Percentiles rank a stretch among this genome's conserved stretches.
phyloP scores from a whole-genome alignment of 2,888 invertebrate species.

The Aporophyla lueneburgensis region DNA sequence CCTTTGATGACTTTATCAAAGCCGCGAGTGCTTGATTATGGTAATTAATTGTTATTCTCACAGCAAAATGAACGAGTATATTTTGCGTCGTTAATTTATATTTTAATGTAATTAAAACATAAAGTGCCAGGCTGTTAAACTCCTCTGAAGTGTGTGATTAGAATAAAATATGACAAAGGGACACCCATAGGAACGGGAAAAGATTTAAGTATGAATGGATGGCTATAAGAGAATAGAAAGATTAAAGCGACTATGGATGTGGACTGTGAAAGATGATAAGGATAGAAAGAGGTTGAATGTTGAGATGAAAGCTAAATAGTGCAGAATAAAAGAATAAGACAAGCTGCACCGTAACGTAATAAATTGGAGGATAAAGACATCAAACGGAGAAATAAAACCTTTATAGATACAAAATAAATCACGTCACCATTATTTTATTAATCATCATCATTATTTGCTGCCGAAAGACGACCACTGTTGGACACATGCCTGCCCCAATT shows the following conservation, averaged over 20 bases:
- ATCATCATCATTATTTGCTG: too few relatives aligned
- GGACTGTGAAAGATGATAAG: not conserved
- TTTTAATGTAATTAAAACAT: conserved; percentile 53
- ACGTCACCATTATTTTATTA: not conserved
- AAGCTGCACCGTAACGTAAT: not conserved
- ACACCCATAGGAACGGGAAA: not conserved
- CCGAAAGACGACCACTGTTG: too few relatives aligned
- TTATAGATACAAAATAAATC: not conserved
- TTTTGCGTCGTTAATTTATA: conserved; percentile 44
- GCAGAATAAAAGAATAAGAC: not conserved
- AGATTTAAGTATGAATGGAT: not conserved
- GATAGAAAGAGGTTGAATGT: not conserved
- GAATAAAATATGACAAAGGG: conserved; percentile 4
- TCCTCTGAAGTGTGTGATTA: conserved; percentile 23
- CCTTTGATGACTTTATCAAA: conserved; percentile 41
- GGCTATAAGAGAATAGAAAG: not conserved
- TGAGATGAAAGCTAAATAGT: not conserved
- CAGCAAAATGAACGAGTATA: conserved; percentile 51
- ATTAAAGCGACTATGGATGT: not conserved
- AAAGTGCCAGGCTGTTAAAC: conserved; percentile 25
- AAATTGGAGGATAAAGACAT: not conserved
- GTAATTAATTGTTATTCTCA: conserved; percentile 61
- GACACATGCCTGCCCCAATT: too few relatives aligned
- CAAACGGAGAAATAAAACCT: not conserved
- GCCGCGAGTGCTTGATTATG: conserved; percentile 49